A percentile compares a stretch with the other conserved stretches of the same genome.
These are phyloP conservation scores for Eupeodes corollae DNA, from an alignment of 1,140 invertebrate genomes.

Conservation along the genomic window DNA sequence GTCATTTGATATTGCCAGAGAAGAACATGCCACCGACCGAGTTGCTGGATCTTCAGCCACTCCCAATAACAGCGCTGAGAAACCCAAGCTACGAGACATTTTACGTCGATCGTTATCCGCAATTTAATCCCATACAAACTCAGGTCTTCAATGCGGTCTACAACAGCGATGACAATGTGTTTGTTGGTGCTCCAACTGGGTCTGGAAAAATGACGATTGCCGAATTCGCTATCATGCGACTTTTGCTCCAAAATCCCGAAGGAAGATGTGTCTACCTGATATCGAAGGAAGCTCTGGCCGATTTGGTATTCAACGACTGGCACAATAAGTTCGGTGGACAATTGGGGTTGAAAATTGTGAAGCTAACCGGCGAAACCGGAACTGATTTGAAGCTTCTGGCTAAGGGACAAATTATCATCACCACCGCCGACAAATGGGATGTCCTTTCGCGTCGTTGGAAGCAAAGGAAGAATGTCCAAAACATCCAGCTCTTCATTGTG, in stretches of 20 bases:
- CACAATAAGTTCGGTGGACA: slow-evolving; percentile 67
- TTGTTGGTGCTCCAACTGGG: slow-evolving; percentile 94
- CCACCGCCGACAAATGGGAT: slow-evolving; percentile 98
- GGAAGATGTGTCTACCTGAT: slow-evolving; percentile 87
- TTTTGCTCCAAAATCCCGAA: slow-evolving; percentile 64
- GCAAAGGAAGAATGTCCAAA: slow-evolving; percentile 95
- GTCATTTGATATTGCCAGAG: slow-evolving; percentile 94
- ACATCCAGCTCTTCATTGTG: slow-evolving; percentile 92
- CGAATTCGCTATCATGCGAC: slow-evolving; percentile 88
- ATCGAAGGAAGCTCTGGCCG: slow-evolving; percentile 82
- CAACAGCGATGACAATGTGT: slow-evolving; percentile 97
- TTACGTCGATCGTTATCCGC: slow-evolving; percentile 76
- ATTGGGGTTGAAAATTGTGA: slow-evolving; percentile 77
- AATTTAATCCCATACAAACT: slow-evolving; percentile 99
- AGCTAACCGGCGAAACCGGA: slow-evolving; percentile 95
- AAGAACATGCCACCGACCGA: slow-evolving; percentile 98
- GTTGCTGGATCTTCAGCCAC: slow-evolving; percentile 91
- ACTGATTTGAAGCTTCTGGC: slow-evolving; percentile 89
- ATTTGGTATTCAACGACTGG: slow-evolving; percentile 87
- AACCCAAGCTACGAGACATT: slow-evolving; percentile 78
- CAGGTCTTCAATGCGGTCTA: slow-evolving; percentile 99
- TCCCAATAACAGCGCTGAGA: slow-evolving; percentile 75
- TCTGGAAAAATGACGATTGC: slow-evolving; percentile 95
- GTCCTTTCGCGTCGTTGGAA: slow-evolving; percentile 97
- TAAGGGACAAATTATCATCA: slow-evolving; percentile 90